A percentile compares a stretch with the other conserved stretches of the same genome.
Evolutionary conservation across 1,140 invertebrate genomes (phyloP).

Genomic region (Archegozetes longisetosus): DNA sequence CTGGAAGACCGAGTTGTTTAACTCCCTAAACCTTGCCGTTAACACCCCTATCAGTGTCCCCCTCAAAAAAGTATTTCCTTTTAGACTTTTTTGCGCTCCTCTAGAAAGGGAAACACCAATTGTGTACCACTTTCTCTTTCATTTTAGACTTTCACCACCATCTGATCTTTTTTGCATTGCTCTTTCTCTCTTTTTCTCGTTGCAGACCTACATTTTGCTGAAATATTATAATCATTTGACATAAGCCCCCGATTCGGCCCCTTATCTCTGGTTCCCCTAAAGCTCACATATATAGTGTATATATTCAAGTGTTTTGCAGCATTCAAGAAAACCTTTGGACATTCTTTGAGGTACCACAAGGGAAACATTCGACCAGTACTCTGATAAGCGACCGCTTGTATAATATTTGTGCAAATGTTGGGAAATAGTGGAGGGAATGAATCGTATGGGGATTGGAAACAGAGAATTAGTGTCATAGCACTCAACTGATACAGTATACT

Average conservation of each 20-base stretch:
- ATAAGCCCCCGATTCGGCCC: background rate
- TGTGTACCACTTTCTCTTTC: background rate
- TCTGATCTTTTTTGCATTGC: background rate
- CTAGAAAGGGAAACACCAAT: background rate
- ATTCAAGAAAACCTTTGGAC: background rate
- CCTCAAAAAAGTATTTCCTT: background rate
- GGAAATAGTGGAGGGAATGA: background rate
- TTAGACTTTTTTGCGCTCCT: background rate
- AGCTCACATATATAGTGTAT: background rate
- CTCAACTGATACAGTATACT: too few species aligned
- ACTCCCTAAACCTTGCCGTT: background rate
- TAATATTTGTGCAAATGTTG: background rate
- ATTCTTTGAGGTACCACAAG: background rate
- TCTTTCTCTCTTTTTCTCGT: background rate
- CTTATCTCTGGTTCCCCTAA: background rate
- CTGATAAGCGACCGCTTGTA: background rate
- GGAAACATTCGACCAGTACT: background rate
- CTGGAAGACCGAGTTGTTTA: background rate
- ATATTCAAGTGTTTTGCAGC: background rate
- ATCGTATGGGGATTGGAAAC: background rate
- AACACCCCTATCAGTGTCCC: background rate
- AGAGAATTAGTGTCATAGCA: background rate
- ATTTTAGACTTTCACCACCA: background rate
- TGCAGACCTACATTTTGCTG: background rate
- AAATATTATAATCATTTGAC: background rate